Conservation (phyloP, 92 coral and sea anemone species). For the Ricordea florida region DNA sequence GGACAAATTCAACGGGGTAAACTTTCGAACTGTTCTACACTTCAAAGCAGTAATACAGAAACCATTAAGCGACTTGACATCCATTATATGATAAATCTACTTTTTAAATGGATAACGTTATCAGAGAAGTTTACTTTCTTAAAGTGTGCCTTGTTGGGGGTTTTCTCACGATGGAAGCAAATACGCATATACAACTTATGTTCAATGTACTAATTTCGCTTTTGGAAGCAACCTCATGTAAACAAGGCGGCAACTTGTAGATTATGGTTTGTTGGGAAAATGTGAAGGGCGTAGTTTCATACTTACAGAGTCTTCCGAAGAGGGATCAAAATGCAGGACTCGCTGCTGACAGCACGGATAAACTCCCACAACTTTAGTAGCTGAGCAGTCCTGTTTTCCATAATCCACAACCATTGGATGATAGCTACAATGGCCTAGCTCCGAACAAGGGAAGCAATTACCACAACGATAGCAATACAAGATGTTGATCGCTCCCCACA, state of each 20-base stretch:
- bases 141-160: too few species aligned
- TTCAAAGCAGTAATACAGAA: too few species aligned
- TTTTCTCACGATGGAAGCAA: too few species aligned
- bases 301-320: slow-evolving; percentile 74
- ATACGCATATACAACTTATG: too few species aligned
- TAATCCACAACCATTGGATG: slow-evolving; percentile 75
- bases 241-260: not conserved
- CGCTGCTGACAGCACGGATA: slow-evolving; percentile 95
- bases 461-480: slow-evolving; percentile 86
- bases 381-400: slow-evolving; percentile 27
- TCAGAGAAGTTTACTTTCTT: too few species aligned
- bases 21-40: too few species aligned
- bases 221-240: too few species aligned
- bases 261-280: not conserved
- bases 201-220: too few species aligned
- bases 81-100: too few species aligned
- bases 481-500: slow-evolving; percentile 88
- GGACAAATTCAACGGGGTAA: too few species aligned
- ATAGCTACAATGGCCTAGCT: slow-evolving; percentile 90
- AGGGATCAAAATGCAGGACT: slow-evolving; percentile 83
- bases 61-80: too few species aligned
- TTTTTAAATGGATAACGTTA: too few species aligned
- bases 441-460: slow-evolving; percentile 75
- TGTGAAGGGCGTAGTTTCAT: not conserved
- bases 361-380: slow-evolving; percentile 62